Conservation (phyloP, 2,888 invertebrate genomes). For the Thereva unica region DNA sequence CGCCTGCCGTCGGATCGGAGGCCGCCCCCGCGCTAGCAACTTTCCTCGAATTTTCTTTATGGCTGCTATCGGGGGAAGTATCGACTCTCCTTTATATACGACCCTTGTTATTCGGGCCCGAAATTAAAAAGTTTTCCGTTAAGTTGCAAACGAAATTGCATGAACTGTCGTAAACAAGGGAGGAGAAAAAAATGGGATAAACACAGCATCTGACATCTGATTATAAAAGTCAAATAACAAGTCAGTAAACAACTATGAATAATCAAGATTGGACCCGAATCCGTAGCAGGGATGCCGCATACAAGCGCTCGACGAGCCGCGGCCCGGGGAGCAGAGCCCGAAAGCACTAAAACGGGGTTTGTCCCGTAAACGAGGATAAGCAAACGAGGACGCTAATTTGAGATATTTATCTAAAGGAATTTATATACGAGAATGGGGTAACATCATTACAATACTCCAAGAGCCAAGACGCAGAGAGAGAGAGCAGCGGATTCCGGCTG, state of each 20-base stretch:
- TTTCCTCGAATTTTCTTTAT: too few species aligned
- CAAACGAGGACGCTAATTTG: constrained; percentile 31
- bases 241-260: constrained; percentile 27
- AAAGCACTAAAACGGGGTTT: background rate
- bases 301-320: background rate
- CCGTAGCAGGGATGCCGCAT: background rate
- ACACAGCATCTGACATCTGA: constrained; percentile 15
- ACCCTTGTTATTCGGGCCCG: too few species aligned
- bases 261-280: background rate
- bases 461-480: too few species aligned
- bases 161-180: too few species aligned
- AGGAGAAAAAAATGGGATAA: background rate
- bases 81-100: too few species aligned
- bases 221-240: constrained; percentile 17
- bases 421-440: constrained; percentile 28
- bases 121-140: too few species aligned
- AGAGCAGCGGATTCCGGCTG: constrained; percentile 11
- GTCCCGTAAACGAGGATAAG: constrained; percentile 16
- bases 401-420: constrained; percentile 30
- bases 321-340: background rate
- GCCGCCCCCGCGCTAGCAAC: too few species aligned
- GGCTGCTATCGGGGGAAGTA: too few species aligned
- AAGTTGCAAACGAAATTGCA: too few species aligned
- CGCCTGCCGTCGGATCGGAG: too few species aligned
- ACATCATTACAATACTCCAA: constrained; percentile 6